A percentile compares a stretch with the other conserved stretches of the same genome.
Evolutionary conservation across 2,113 vertebrate genomes (phyloP).

Genomic region (Pterocles orientalis): DNA sequence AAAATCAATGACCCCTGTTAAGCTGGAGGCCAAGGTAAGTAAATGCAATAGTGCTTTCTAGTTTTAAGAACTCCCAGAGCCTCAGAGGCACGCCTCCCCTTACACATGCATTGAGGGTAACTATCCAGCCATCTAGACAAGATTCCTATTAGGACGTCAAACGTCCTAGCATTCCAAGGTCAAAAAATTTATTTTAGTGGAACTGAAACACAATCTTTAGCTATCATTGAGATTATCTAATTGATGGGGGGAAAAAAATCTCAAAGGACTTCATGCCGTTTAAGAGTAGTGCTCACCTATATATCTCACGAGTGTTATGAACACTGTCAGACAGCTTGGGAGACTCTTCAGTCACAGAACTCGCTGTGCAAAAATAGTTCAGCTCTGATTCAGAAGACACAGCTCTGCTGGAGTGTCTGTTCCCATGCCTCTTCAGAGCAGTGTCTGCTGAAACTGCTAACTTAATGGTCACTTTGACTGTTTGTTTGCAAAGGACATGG

Average conservation of each 20-base stretch:
- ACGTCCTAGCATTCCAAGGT: not conserved
- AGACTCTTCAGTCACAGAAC: not conserved
- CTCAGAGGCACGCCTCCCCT: not conserved
- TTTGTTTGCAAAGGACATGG: not conserved
- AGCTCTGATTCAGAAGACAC: not conserved
- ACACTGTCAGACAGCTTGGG: not conserved
- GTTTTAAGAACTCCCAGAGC: conserved; percentile 19
- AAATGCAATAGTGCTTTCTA: conserved; percentile 15
- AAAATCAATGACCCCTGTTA: conserved; percentile 49
- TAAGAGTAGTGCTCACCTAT: not conserved
- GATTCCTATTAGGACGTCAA: not conserved
- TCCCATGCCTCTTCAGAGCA: not conserved
- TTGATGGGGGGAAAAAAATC: not conserved
- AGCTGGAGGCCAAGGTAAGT: conserved; percentile 17
- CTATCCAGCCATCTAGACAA: not conserved
- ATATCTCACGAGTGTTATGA: not conserved
- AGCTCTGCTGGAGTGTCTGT: not conserved
- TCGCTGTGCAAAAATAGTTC: not conserved
- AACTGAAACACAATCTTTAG: not conserved
- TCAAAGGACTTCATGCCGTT: not conserved
- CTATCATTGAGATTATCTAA: not conserved
- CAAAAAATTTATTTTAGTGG: not conserved
- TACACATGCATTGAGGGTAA: not conserved
- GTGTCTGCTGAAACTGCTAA: not conserved
- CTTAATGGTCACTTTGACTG: not conserved